Evolutionary conservation across 2,113 vertebrate genomes (phyloP), one percentile per base, ranked within the genome.

Genomic region (Phoxinus phoxinus): DNA sequence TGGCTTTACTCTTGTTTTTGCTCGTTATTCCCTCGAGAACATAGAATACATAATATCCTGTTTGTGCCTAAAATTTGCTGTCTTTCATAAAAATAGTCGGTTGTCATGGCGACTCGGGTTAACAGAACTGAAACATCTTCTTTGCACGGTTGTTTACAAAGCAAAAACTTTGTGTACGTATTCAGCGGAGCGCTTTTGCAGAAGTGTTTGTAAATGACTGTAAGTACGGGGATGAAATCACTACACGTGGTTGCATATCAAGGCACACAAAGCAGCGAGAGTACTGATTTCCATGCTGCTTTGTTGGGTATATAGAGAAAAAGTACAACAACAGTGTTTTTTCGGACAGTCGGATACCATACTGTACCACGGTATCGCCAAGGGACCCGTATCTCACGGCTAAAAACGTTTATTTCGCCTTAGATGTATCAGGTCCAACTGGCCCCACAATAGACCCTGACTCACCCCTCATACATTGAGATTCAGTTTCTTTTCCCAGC

Each of bases 121-220:
- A 91, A 87, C 87, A 89, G 83, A 87, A 84, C 74, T 79, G 81
- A 89, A 90, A 88, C 90, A 87, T 88, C 86, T 90, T 56, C 74
- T 15, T 53, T 51, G 48, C 73, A 79, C 17, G 63, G 73, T 89
- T 86, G 86, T 63, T 86, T 78, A 65, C 84, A 71, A 51, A 83
- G 79, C 79, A 65, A 69, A 81, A 81, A 72, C 88, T 90, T 84
- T 89, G 61, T 88, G 89, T 86, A 84, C 81, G 76, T 37, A 77
- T 51, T 65, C 25, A 77, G 86, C 86, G 84, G 84, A 85, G 61
- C 84, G 80, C 86, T 87, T 80, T 67, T 13, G 86, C 78, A 46
- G 83, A 81, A 76, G 83, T 89, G 85, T 87, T 90, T 89, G 79
- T 81, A 81, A 81, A 81, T 81, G 79, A 69, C 44, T 1, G 15